Evolutionary conservation across 1,140 invertebrate species (phyloP).

Genomic region (Ladona fulva): DNA sequence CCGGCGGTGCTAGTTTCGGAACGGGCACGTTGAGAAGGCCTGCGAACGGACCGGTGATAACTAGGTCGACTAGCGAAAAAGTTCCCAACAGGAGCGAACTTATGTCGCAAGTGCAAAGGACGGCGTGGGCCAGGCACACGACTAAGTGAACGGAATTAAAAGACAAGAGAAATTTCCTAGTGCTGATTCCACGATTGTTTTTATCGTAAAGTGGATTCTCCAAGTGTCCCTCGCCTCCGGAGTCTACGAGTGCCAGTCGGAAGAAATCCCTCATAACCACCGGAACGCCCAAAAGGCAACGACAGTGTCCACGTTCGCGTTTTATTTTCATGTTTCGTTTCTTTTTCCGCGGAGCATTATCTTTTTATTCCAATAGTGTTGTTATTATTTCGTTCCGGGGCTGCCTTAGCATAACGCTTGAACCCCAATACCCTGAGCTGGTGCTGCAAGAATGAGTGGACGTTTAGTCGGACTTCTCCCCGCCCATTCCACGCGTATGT

Average conservation of each 20-base stretch:
- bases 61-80: slow-evolving; percentile 72
- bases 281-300: too few relatives aligned
- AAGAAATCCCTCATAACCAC: too few relatives aligned
- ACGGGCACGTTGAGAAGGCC: slow-evolving; percentile 20
- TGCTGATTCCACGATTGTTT: slow-evolving; percentile 5
- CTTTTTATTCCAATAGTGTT: too few relatives aligned
- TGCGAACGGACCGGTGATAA: slow-evolving; percentile 43
- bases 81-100: slow-evolving; percentile 71
- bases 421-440: too few relatives aligned
- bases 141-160: slow-evolving; percentile 52
- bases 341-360: too few relatives aligned
- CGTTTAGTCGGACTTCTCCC: too few relatives aligned
- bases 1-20: slow-evolving; percentile 23
- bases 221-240: too few relatives aligned
- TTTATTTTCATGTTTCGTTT: slow-evolving; percentile 12
- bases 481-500: too few relatives aligned
- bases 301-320: slow-evolving; percentile 7
- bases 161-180: not conserved
- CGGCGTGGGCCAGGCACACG: slow-evolving; percentile 74
- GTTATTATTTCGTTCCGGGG: too few relatives aligned
- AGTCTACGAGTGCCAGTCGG: too few relatives aligned
- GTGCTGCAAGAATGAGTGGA: too few relatives aligned
- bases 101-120: slow-evolving; percentile 69
- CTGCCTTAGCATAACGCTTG: too few relatives aligned
- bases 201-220: not conserved